Percentiles rank a stretch among this genome's conserved stretches.
Conservation (phyloP, 30 jellyfish, hydroid and myxozoan genomes). For the Turritopsis dohrnii region DNA sequence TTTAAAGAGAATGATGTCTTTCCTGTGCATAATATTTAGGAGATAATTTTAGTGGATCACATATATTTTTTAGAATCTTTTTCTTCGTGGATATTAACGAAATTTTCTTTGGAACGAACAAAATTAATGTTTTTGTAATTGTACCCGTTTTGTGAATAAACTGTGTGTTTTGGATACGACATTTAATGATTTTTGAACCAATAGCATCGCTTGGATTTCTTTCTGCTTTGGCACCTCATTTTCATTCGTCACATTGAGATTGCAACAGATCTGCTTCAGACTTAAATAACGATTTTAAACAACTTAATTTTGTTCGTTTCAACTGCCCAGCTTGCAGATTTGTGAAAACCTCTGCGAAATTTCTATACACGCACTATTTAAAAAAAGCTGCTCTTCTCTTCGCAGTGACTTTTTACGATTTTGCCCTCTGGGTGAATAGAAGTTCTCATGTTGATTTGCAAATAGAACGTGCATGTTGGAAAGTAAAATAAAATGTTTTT, state of each 20-base stretch:
- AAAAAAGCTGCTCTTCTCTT: too few species aligned
- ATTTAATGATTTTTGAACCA: neutral
- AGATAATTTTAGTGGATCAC: neutral
- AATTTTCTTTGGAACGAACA: neutral
- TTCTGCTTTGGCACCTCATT: neutral
- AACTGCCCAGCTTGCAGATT: too few species aligned
- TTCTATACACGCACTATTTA: too few species aligned
- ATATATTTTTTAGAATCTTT: neutral
- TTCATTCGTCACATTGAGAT: neutral
- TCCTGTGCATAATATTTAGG: neutral
- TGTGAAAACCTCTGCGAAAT: too few species aligned
- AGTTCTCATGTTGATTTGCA: too few species aligned
- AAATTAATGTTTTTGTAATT: neutral
- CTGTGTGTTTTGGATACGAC: neutral
- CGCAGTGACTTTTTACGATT: too few species aligned
- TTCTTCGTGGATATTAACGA: neutral
- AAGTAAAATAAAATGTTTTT: too few species aligned
- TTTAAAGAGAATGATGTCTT: neutral
- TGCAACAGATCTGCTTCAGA: neutral
- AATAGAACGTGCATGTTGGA: too few species aligned
- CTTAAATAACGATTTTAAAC: too few species aligned
- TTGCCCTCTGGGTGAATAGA: too few species aligned
- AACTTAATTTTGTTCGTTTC: too few species aligned
- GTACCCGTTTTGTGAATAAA: neutral
- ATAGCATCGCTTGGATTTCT: neutral